These are phyloP conservation scores for Scaptomyza cyrtandrae DNA, from an alignment of 2,888 invertebrate genomes.

Conservation along the genomic window DNA sequence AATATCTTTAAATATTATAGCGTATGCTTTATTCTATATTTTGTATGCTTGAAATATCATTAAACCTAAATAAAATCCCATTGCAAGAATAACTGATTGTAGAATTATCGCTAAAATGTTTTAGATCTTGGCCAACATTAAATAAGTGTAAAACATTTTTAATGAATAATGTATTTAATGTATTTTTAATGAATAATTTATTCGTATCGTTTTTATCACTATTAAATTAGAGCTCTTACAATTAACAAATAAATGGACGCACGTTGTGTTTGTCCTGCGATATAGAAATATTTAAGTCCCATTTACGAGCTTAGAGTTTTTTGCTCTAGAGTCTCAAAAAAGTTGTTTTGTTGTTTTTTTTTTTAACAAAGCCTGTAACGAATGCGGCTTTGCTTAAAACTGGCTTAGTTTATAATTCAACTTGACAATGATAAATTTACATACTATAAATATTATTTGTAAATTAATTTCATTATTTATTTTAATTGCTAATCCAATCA, in stretches of 20 bases:
- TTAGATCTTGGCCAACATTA: not conserved
- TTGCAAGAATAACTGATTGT: too few relatives aligned
- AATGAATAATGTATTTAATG: too few relatives aligned
- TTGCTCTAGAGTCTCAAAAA: not conserved
- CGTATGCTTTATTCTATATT: too few relatives aligned
- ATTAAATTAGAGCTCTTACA: slow-evolving; percentile 28
- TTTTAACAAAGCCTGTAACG: slow-evolving; percentile 28
- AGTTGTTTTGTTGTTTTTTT: not conserved
- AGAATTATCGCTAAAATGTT: too few relatives aligned
- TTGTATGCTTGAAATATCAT: too few relatives aligned
- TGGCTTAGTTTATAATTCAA: slow-evolving; percentile 46
- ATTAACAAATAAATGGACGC: slow-evolving; percentile 24
- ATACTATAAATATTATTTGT: slow-evolving; percentile 17
- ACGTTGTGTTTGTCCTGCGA: slow-evolving; percentile 22
- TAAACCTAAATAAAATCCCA: too few relatives aligned
- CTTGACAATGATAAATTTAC: slow-evolving; percentile 35
- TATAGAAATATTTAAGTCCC: slow-evolving; percentile 34
- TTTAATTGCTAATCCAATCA: slow-evolving; percentile 48
- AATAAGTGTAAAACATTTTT: not conserved
- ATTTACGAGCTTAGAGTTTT: slow-evolving; percentile 17
- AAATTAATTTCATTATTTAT: slow-evolving; percentile 11
- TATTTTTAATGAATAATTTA: too few relatives aligned
- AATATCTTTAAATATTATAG: too few relatives aligned
- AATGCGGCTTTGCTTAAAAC: slow-evolving; percentile 26
- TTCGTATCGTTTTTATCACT: slow-evolving; percentile 43